Base-by-base conservation (phyloP, 2,113 vertebrate species). In the Corythoichthys haematopterus region DNA sequence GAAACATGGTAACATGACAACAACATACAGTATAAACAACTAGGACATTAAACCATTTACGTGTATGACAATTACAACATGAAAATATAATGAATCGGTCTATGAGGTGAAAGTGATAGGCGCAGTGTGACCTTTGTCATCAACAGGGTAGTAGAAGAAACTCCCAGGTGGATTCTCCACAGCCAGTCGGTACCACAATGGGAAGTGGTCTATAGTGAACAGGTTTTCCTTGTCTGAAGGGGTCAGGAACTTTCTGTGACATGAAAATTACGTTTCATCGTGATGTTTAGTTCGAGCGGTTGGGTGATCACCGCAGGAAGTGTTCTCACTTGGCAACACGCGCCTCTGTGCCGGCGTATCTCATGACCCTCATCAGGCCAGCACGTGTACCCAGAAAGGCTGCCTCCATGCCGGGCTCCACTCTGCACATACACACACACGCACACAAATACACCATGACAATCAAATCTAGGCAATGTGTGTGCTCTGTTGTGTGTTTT, bases 171-270 rank as follows among this genome's bases (percentile, higher is more conserved):
- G 90, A 72, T 94, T 93, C 69, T 97, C 95, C 0, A 92, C 93
- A 0, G 97, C 95, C 66, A 95, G 84, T 0, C 96, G 94, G 81
- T 98, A 98, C 97, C 97, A 98, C 69, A 97, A 89, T 0, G 97
- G 97, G 76, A 97, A 98, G 84, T 94, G 94, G 74, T 98, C 95
- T 76, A 94, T 82, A 50, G 95, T 97, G 86, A 96, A 98, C 70
- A 95, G 82, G 68, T 94, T 98, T 65, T 87, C 84, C 73, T 95
- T 93, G 7, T 98, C 95, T 0, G 70, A 70, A 1, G 75, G 61
- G 0, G 93, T 95, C 88, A 98, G 89, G 80, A 98, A 98, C 76
- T 79, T 93, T 76, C 96, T 98, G 82, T 37, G 74, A 46, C 5
- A 15, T 12, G 33, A 53, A 12, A 53, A 36, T 6, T 7, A 35